Evolutionary conservation across 53 echinoderm and acorn worm genomes (phyloP), one percentile per base, ranked within the genome.

Genomic region (Hippasteria phrygiana): DNA sequence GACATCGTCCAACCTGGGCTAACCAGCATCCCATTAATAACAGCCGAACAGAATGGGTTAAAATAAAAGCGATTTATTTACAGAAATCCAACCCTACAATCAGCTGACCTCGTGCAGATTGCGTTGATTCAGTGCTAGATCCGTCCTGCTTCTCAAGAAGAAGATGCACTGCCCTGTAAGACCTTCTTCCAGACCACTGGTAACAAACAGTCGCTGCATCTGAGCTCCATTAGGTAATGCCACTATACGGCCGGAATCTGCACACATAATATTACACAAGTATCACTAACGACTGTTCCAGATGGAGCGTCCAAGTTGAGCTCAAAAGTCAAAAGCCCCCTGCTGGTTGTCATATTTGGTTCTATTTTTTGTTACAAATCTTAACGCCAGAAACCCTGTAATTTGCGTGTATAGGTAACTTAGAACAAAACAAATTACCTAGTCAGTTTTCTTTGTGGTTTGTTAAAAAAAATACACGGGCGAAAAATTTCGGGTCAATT

Each of bases 91-190:
- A 59, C 26, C 3, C 26, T 22, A 59, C 54, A 54, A 54, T 16
- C 7, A 7, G 84, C 74, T 92, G 87, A 97, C 97, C 84, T 97
- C 97, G 59, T 90, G 91, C n/a, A 97, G 38, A 80, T 92, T 97
- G 62, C 93, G 94, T 35, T 80, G 70, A 55, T 78, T 93, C 26
- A 97, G 75, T 20, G 83, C 86, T 27, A 27, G 37, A 47, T 64
- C 90, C 37, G 94, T 37, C 37, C 77, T 93, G 33, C 92, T 77
- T 43, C 93, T 73, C 11, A 97, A 63, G 88, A 97, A 97, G 92
- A 90, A 95, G 56, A 97, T 74, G 71, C 97, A 97, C 55, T 94
- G 90, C n/a, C 97, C 97, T 66, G 89, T 92, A 69, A 97, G 87
- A 38, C 89, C 92, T 69, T 95, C 97, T 36, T 87, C 62, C 32